Evolutionary conservation across 2,888 invertebrate genomes (phyloP), one percentile per base, ranked within the genome.

Genomic region (Rotaria socialis): DNA sequence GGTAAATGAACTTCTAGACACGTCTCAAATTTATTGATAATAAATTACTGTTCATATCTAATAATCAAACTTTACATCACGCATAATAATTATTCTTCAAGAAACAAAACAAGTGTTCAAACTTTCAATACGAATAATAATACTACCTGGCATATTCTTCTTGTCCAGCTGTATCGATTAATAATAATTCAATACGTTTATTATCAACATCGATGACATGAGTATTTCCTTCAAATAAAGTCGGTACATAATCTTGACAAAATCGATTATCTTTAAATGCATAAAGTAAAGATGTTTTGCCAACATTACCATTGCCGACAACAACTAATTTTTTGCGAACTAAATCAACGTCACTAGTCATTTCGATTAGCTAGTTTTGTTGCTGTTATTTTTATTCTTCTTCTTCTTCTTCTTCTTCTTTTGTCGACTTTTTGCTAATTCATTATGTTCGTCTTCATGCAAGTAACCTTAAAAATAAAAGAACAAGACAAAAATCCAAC

Each of bases 201-300:
- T 95, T 94, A 91, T 97, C 97, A 88, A 98, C 97, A 93, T 97
- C 97, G 91, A 98, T 97, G 92, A 97, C 97, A 90, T 97, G 97
- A 90, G 98, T 97, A 94, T 97, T 98, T 92, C 97, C 97, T 93
- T 98, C 98, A 93, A 98, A 98, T 89, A 98, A 97, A 90, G 97
- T 98, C 90, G 97, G 97, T 92, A 98, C 96, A 93, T 97, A 98
- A 89, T 96, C 96, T 93, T 97, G 97, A 90, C 97, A 97, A 90
- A 97, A 97, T 92, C 97, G 96, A 93, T 97, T 96, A 93, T 96
- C 96, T 92, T 95, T 96, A 93, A 97, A 97, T 91, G 96, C 96
- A 92, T 97, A 96, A 92, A 97, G 93, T 90, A 97, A 94, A 92
- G 97, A 97, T 90, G 97, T 97, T 94, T 97, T 97, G 93, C 97